Percentiles rank a stretch among this genome's conserved stretches.
Conservation (phyloP, 1,140 invertebrate genomes). For the Bemisia tabaci region DNA sequence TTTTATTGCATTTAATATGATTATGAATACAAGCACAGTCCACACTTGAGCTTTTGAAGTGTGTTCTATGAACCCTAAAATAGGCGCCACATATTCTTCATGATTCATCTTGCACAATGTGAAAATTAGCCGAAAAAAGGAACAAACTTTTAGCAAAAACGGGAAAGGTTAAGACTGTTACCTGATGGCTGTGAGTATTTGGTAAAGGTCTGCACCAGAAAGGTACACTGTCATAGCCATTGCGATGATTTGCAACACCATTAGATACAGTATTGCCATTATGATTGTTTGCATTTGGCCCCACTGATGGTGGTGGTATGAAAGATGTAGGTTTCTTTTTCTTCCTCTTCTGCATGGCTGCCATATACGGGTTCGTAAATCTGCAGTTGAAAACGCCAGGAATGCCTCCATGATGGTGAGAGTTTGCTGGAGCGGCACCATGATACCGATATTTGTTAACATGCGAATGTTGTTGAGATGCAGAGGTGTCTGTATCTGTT, state of each 20-base stretch:
- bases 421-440: constrained; percentile 11
- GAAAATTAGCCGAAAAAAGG: too few species aligned
- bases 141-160: too few species aligned
- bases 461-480: not conserved
- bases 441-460: constrained; percentile 10
- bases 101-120: too few species aligned
- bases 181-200: constrained; percentile 21
- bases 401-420: constrained; percentile 39
- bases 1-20: too few species aligned
- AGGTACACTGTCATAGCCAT: constrained; percentile 38
- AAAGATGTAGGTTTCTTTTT: constrained; percentile 82
- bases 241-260: not conserved
- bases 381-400: constrained; percentile 80
- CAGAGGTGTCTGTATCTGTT: not conserved
- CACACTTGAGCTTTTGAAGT: too few species aligned
- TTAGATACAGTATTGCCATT: not conserved
- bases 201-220: constrained; percentile 68
- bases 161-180: too few species aligned
- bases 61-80: too few species aligned
- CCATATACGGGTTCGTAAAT: constrained; percentile 52
- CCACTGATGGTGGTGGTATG: constrained; percentile 53
- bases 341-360: constrained; percentile 51
- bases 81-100: too few species aligned
- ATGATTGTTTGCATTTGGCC: constrained; percentile 9
- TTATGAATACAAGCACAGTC: too few species aligned